Evolutionary conservation across 1,140 invertebrate genomes (phyloP).

Genomic region (Temnothorax nylanderi): DNA sequence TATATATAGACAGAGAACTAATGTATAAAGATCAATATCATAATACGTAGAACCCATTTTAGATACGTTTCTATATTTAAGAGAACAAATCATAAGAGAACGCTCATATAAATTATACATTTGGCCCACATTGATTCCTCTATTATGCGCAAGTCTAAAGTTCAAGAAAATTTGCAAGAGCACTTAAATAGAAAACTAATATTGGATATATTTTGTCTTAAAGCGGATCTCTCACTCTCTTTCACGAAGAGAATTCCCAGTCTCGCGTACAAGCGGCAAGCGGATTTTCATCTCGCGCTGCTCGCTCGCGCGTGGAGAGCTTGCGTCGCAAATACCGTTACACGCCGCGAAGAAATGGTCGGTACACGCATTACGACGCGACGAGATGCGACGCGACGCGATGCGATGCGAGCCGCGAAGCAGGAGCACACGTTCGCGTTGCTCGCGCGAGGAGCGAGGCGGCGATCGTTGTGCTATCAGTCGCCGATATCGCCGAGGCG

Average conservation of each 20-base stretch:
- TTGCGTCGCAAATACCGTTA: slow-evolving; percentile 48
- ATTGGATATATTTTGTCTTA: neutral
- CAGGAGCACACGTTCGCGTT: neutral
- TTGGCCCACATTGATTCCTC: neutral
- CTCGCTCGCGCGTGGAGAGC: slow-evolving; percentile 29
- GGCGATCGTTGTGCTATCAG: slow-evolving; percentile 28
- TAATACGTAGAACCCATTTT: neutral
- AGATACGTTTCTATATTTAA: neutral
- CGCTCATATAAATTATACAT: too few species aligned
- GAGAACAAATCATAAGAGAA: neutral
- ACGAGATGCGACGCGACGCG: neutral
- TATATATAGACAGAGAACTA: neutral
- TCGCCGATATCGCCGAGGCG: slow-evolving; percentile 20
- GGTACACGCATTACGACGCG: slow-evolving; percentile 24
- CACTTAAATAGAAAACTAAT: neutral
- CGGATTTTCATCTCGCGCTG: slow-evolving; percentile 35
- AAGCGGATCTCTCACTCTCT: neutral
- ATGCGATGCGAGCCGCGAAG: slow-evolving; percentile 1
- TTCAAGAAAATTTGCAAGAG: neutral
- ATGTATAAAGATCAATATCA: neutral
- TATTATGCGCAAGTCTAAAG: neutral
- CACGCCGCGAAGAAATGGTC: slow-evolving; percentile 21
- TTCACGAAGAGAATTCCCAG: neutral
- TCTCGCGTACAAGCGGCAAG: neutral
- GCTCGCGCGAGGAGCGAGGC: slow-evolving; percentile 1